phyloP scores from a whole-genome alignment of 2,797 vertebrate genomes.

The Lacerta agilis region DNA sequence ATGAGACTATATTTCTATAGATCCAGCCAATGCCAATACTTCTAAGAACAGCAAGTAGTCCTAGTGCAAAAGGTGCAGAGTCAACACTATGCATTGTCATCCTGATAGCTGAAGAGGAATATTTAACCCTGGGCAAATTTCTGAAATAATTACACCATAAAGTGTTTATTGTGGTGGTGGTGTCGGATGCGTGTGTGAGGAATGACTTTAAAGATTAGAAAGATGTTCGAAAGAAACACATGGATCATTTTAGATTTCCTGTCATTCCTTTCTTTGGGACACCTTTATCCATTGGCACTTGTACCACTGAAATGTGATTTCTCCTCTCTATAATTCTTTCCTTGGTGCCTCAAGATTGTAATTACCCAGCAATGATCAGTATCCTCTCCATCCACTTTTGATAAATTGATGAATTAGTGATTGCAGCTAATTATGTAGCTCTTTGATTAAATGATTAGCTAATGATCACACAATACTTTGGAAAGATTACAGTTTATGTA shows the following conservation, averaged over 20 bases:
- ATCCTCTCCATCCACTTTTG: conserved; percentile 49
- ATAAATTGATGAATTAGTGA: conserved; percentile 64
- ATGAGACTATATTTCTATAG: too few relatives aligned
- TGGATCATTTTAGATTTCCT: background rate
- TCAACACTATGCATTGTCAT: background rate
- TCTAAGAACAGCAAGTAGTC: too few relatives aligned
- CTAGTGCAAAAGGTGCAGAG: background rate
- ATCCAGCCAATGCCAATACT: too few relatives aligned
- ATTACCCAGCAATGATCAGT: conserved; percentile 45
- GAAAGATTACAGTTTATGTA: conserved; percentile 20
- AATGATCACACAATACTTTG: conserved; percentile 38
- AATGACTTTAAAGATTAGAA: background rate
- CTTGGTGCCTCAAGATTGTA: conserved; percentile 32
- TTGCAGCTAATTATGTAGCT: conserved; percentile 55
- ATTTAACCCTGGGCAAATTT: background rate
- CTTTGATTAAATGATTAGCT: conserved; percentile 54
- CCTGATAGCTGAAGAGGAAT: background rate
- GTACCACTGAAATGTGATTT: background rate
- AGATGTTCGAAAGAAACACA: background rate
- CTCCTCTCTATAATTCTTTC: conserved; percentile 29
- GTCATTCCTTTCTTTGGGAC: background rate
- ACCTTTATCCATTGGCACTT: background rate
- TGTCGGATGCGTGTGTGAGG: too few relatives aligned
- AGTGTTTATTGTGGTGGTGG: too few relatives aligned
- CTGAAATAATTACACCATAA: background rate